Evolutionary conservation across 2,113 vertebrate genomes (phyloP).

Genomic region (Silurus meridionalis): DNA sequence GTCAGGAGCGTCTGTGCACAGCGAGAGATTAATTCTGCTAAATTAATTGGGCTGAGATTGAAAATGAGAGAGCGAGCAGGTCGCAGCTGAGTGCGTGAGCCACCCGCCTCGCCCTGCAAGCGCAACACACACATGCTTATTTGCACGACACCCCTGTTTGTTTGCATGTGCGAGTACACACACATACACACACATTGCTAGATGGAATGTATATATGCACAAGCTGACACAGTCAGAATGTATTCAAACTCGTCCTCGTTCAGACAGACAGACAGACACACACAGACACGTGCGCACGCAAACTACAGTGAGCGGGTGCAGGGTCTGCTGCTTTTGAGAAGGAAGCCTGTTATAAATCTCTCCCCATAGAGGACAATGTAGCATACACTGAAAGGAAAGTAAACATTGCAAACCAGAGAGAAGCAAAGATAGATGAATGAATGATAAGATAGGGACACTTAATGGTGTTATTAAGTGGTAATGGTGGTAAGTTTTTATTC

Average conservation of each 20-base stretch:
- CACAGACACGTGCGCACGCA: conserved; percentile 31
- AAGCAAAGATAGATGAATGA: background rate
- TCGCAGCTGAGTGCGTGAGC: conserved; percentile 56
- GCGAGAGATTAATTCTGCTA: conserved; percentile 61
- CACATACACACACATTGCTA: conserved; percentile 36
- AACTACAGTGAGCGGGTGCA: conserved; percentile 27
- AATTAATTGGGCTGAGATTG: conserved; percentile 65
- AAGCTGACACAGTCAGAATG: conserved; percentile 46
- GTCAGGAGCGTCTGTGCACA: conserved; percentile 53
- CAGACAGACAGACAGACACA: conserved; percentile 24
- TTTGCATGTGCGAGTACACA: conserved; percentile 38
- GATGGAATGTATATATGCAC: conserved; percentile 45
- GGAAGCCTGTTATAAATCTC: conserved; percentile 47
- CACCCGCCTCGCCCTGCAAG: conserved; percentile 48
- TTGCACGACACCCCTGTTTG: conserved; percentile 52
- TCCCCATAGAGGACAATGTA: conserved; percentile 44
- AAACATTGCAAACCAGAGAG: conserved; percentile 52
- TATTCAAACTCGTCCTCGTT: conserved; percentile 28
- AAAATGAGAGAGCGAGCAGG: conserved; percentile 59
- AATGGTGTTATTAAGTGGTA: background rate
- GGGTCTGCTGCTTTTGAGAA: conserved; percentile 46
- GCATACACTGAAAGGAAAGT: conserved; percentile 41
- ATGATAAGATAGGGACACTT: background rate
- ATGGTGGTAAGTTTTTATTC: too few species aligned
- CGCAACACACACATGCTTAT: conserved; percentile 48